These are phyloP conservation scores for Microtus oregoni DNA, from an alignment of 2,113 vertebrate genomes.

Conservation along the genomic window DNA sequence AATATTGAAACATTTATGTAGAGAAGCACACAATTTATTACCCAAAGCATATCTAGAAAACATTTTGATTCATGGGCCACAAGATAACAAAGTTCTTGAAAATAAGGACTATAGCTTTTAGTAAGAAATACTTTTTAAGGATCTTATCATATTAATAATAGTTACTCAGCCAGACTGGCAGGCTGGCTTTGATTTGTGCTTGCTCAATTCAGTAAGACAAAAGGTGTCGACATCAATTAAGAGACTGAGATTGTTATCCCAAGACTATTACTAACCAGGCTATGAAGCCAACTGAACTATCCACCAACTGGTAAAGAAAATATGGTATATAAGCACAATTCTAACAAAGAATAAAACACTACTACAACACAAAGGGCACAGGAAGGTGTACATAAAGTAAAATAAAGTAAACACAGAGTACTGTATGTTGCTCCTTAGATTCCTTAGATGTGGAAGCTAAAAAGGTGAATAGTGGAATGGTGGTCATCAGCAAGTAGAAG, in stretches of 20 bases:
- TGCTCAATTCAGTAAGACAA: not conserved
- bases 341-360: not conserved
- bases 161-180: not conserved
- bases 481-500: not conserved
- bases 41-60: conserved; percentile 14
- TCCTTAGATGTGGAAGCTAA: not conserved
- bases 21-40: not conserved
- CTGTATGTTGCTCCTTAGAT: too few species aligned
- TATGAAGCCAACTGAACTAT: not conserved
- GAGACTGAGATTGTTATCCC: not conserved
- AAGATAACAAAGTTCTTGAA: not conserved
- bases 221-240: not conserved
- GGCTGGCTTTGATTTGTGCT: not conserved
- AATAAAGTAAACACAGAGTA: not conserved
- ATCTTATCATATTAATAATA: not conserved
- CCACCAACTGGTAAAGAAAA: not conserved
- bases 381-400: not conserved
- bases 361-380: not conserved
- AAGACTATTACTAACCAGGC: not conserved
- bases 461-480: not conserved
- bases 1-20: conserved; percentile 43
- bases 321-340: not conserved
- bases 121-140: not conserved
- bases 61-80: not conserved
- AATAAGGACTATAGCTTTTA: not conserved